phyloP scores from a whole-genome alignment of 2,888 invertebrate species.

The Homarus gammarus region DNA sequence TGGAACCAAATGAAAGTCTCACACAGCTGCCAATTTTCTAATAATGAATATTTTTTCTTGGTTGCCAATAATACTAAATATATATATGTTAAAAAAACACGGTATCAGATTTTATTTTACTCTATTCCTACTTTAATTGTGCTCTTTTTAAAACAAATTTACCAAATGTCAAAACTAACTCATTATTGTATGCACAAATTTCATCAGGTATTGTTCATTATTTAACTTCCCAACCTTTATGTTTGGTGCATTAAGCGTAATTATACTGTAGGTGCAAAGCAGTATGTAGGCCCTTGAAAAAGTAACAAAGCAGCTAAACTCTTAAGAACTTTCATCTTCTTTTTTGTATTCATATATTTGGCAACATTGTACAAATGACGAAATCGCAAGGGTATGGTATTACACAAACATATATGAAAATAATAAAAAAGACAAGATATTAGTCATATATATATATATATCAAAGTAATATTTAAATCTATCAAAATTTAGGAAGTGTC shows the following conservation, averaged over 20 bases:
- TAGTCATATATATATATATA: not conserved
- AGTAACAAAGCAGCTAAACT: not conserved
- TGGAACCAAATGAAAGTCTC: conserved; percentile 37
- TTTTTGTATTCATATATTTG: conserved; percentile 16
- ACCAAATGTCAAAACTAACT: not conserved
- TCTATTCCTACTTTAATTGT: not conserved
- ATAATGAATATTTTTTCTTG: not conserved
- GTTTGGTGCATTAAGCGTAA: too few species aligned
- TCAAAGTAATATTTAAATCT: not conserved
- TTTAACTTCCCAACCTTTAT: too few species aligned
- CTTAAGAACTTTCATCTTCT: not conserved
- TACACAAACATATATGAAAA: not conserved
- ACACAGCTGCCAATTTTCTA: not conserved
- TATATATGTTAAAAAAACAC: not conserved
- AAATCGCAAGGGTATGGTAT: conserved; percentile 26
- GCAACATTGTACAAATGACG: conserved; percentile 53
- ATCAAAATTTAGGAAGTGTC: not conserved
- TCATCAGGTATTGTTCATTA: too few species aligned
- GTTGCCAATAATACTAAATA: not conserved
- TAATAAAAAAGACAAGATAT: not conserved
- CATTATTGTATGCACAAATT: not conserved
- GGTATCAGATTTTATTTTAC: not conserved
- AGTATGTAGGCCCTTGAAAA: not conserved
- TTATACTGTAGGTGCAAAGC: not conserved
- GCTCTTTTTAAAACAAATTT: not conserved